Percentiles rank a stretch among this genome's conserved stretches.
phyloP scores from a whole-genome alignment of 2,113 vertebrate genomes.

The Peucedramus taeniatus region DNA sequence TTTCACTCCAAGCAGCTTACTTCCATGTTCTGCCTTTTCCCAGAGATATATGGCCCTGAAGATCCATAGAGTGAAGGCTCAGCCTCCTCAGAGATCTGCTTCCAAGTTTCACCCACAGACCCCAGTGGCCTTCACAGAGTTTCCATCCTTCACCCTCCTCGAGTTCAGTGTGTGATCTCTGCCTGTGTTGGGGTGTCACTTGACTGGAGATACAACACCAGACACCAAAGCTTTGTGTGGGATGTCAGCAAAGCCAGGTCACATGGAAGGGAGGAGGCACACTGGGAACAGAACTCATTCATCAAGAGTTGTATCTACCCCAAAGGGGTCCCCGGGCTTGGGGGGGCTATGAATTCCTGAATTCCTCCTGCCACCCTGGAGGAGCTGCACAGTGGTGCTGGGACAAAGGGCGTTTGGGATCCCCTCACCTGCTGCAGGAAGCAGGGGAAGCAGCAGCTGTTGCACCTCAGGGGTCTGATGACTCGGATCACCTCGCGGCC shows the following conservation, averaged over 20 bases:
- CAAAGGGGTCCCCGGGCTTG: fast-evolving
- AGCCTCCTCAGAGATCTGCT: neutral
- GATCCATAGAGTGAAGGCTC: neutral
- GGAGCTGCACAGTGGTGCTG: fast-evolving
- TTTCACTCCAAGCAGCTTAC: neutral
- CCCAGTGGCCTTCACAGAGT: neutral
- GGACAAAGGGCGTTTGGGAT: neutral
- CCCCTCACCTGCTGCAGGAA: constrained; percentile 90
- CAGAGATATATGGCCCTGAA: neutral
- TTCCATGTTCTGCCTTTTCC: neutral
- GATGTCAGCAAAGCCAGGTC: neutral
- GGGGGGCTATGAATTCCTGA: neutral
- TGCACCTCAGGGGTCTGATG: constrained; percentile 87
- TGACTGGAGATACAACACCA: neutral
- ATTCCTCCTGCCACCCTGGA: neutral
- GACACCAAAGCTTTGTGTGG: neutral
- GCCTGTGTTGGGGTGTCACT: neutral
- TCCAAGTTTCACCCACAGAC: fast-evolving
- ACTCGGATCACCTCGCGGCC: constrained; percentile 89
- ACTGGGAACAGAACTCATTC: fast-evolving
- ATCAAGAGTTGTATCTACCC: neutral
- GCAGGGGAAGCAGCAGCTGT: constrained; percentile 91
- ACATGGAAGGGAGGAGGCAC: neutral
- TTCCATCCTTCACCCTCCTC: neutral
- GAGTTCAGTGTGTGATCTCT: neutral